Evolutionary conservation across 2,888 invertebrate species (phyloP).

Genomic region (Dryococelus australis): DNA sequence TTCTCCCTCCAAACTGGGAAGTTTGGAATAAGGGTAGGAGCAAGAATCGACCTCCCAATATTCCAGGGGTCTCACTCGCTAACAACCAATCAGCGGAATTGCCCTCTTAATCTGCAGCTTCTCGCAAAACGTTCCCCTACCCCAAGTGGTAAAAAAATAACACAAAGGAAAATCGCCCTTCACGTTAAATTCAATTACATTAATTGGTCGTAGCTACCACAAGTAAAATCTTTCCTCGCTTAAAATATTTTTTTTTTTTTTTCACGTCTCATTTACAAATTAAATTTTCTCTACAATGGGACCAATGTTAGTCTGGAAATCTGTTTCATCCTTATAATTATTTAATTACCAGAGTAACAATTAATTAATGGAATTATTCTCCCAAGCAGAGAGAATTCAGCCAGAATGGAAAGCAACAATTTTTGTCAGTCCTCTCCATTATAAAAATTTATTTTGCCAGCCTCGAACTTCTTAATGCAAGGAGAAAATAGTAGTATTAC

Average conservation of each 20-base stretch:
- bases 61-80: background rate
- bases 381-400: too few species aligned
- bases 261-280: constrained; percentile 16
- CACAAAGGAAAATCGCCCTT: background rate
- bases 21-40: background rate
- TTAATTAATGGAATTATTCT: background rate
- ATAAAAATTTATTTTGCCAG: too few species aligned
- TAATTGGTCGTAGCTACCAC: background rate
- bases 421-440: too few species aligned
- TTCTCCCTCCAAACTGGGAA: background rate
- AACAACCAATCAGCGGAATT: background rate
- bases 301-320: background rate
- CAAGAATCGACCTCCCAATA: background rate
- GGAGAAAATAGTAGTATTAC: too few species aligned
- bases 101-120: background rate
- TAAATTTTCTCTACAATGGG: background rate
- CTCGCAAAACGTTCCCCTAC: background rate
- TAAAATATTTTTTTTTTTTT: background rate
- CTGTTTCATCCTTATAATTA: background rate
- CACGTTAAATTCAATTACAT: background rate
- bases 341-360: background rate
- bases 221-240: background rate
- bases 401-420: too few species aligned
- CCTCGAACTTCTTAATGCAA: too few species aligned
- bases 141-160: constrained; percentile 6